phyloP scores from a whole-genome alignment of 2,113 vertebrate genomes.

The Microcebus ravelobensis region DNA sequence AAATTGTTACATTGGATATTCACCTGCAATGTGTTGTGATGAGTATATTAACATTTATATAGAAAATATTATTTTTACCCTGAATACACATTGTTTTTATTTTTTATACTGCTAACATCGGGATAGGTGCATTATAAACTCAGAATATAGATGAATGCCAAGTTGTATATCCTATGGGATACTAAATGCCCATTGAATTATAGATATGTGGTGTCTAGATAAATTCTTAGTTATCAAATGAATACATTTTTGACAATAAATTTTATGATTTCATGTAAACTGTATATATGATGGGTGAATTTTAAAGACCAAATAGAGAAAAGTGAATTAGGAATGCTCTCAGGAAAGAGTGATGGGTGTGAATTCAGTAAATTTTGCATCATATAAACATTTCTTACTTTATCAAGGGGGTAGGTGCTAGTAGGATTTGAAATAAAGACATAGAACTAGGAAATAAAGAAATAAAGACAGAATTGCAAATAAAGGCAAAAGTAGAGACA shows the following conservation, averaged over 20 bases:
- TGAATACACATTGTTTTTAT: constrained; percentile 30
- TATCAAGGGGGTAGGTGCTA: accelerated
- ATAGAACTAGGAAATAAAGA: not conserved
- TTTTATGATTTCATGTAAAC: not conserved
- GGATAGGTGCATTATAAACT: not conserved
- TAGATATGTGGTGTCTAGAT: not conserved
- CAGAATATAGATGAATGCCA: not conserved
- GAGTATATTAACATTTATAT: constrained; percentile 50
- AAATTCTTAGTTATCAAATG: not conserved
- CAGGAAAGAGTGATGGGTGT: not conserved
- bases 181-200: not conserved
- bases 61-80: constrained; percentile 13
- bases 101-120: not conserved
- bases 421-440: not conserved
- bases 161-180: not conserved
- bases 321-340: not conserved
- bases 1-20: not conserved
- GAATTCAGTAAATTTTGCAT: not conserved
- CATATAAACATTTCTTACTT: accelerated
- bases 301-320: not conserved
- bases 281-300: not conserved
- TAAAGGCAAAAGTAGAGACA: not conserved
- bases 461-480: not conserved
- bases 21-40: not conserved
- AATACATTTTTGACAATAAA: not conserved